Conservation (phyloP, 2,888 invertebrate genomes). For the Heteromyza rotundicornis region DNA sequence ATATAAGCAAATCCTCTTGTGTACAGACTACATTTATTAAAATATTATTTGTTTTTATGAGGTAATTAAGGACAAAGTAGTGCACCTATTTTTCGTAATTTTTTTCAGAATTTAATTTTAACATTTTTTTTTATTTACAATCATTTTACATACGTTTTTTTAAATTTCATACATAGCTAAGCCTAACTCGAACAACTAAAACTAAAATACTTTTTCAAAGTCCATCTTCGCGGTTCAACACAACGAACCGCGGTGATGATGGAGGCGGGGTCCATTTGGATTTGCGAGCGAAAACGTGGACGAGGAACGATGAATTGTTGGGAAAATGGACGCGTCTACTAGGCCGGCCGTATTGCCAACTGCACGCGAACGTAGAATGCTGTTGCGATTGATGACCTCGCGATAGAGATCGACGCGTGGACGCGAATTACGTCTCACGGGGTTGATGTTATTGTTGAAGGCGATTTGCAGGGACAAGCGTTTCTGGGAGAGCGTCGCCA, state of each 20-base stretch:
- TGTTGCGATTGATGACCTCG: slow-evolving; percentile 45
- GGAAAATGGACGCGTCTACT: slow-evolving; percentile 26
- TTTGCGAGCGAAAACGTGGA: slow-evolving; percentile 46
- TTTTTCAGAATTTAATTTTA: no score
- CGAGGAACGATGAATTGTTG: slow-evolving; percentile 54
- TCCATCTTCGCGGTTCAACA: slow-evolving; percentile 36
- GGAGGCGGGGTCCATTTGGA: slow-evolving; percentile 47
- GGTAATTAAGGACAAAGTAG: no score
- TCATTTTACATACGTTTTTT: no score
- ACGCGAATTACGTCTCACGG: slow-evolving; percentile 46
- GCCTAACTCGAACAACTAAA: no score
- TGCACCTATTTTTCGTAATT: no score
- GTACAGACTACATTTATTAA: no score
- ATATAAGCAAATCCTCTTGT: no score
- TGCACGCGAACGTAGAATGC: slow-evolving; percentile 52
- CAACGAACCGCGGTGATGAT: slow-evolving; percentile 57
- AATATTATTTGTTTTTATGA: no score
- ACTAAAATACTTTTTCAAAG: no score
- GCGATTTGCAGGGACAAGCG: slow-evolving; percentile 61
- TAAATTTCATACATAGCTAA: no score
- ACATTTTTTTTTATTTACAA: no score
- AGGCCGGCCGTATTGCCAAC: slow-evolving; percentile 36
- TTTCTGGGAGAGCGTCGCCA: slow-evolving; percentile 58
- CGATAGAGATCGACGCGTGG: slow-evolving; percentile 46
- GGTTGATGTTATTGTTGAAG: slow-evolving; percentile 51